A percentile compares a stretch with the other conserved stretches of the same genome.
Evolutionary conservation across 2,888 invertebrate genomes (phyloP).

Genomic region (Mythimna vitellina): DNA sequence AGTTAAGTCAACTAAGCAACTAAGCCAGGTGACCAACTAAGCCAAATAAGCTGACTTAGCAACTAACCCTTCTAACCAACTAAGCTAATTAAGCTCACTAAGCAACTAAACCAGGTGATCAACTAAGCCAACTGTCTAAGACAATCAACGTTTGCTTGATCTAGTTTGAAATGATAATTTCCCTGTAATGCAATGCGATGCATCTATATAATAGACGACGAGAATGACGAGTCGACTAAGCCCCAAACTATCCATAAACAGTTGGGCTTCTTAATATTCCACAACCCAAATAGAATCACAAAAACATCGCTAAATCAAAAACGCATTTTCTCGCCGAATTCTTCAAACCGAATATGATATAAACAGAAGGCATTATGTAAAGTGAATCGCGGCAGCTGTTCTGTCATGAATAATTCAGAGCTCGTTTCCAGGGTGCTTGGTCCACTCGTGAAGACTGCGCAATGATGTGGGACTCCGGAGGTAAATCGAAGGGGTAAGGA

Average conservation of each 20-base stretch:
- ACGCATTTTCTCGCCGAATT: constrained; percentile 38
- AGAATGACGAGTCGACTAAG: not conserved
- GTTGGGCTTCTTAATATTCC: not conserved
- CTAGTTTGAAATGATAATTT: not conserved
- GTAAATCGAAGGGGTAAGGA: constrained; percentile 39
- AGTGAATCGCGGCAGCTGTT: constrained; percentile 57
- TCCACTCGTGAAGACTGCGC: constrained; percentile 49
- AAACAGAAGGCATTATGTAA: constrained; percentile 65
- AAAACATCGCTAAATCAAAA: constrained; percentile 42
- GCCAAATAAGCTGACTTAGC: no score
- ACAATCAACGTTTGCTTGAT: not conserved
- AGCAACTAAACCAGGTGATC: no score
- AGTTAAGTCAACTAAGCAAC: no score
- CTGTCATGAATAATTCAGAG: constrained; percentile 54
- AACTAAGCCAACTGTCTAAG: not conserved
- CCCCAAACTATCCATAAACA: not conserved
- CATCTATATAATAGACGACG: no score
- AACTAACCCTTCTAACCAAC: no score
- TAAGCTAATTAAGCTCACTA: no score
- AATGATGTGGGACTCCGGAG: constrained; percentile 29
- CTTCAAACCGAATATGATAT: constrained; percentile 40
- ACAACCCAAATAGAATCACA: constrained; percentile 1
- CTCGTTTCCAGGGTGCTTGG: constrained; percentile 32
- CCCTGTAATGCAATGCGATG: not conserved
- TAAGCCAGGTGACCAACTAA: no score